Conservation (phyloP, 92 coral and sea anemone species). For the Zoanthus sociatus region DNA sequence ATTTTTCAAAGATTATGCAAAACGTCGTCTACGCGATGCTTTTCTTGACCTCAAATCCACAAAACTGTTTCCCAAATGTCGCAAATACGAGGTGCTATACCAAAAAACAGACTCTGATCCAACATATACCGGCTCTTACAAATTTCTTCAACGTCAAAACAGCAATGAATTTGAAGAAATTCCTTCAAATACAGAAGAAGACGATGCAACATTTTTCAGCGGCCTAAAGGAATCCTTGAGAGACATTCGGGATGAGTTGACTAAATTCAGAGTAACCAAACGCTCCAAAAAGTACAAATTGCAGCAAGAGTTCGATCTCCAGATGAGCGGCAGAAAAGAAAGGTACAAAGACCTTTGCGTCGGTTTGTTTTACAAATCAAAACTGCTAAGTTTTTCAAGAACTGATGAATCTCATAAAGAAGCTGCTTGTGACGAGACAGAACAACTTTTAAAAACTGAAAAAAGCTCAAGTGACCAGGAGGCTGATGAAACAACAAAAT, state of each 20-base stretch:
- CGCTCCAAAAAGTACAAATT: conserved; percentile 68
- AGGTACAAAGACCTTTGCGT: not conserved
- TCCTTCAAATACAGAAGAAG: conserved; percentile 1
- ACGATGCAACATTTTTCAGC: conserved; percentile 60
- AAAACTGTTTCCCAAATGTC: conserved; percentile 68
- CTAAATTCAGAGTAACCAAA: conserved; percentile 12
- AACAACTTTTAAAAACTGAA: conserved; percentile 12
- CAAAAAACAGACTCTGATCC: conserved; percentile 21
- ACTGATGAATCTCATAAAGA: not conserved
- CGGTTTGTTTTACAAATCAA: conserved; percentile 28
- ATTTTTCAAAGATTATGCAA: conserved; percentile 81
- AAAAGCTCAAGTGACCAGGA: conserved; percentile 2
- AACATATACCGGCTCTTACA: conserved; percentile 59
- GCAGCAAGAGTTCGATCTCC: conserved; percentile 6
- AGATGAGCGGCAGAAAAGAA: not conserved
- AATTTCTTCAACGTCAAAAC: conserved; percentile 51
- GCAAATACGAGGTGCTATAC: conserved; percentile 67
- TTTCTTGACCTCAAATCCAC: conserved; percentile 52
- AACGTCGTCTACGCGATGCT: conserved; percentile 55
- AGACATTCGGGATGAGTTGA: conserved; percentile 39
- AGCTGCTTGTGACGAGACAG: not conserved
- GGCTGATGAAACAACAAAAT: not conserved
- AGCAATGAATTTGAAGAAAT: conserved; percentile 12
- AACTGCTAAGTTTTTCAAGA: conserved; percentile 10
- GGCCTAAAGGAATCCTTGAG: conserved; percentile 64